Conservation (phyloP, 2,888 invertebrate genomes). For the Belgica antarctica region DNA sequence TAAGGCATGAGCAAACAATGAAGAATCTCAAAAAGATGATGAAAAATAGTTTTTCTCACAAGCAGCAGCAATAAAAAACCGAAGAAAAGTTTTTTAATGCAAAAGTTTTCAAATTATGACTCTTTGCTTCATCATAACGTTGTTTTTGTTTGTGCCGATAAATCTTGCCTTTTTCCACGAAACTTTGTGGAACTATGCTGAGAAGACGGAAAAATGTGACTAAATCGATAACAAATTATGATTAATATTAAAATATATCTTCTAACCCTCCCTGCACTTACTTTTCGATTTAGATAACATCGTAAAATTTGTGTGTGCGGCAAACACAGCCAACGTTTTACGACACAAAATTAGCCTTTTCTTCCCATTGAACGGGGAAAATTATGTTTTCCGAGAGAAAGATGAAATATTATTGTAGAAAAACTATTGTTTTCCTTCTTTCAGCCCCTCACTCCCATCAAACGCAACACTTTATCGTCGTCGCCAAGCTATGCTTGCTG, state of each 20-base stretch:
- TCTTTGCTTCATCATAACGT: background rate
- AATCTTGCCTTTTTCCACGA: background rate
- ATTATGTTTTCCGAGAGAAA: constrained; percentile 8
- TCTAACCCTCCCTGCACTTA: background rate
- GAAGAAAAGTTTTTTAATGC: constrained; percentile 14
- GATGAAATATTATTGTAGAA: constrained; percentile 21
- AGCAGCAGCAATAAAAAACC: background rate
- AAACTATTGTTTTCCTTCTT: constrained; percentile 11
- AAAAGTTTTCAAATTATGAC: constrained; percentile 1
- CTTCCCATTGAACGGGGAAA: background rate
- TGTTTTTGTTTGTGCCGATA: background rate
- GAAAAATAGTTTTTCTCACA: background rate
- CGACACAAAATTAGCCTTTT: background rate
- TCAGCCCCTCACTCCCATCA: background rate
- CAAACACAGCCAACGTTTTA: background rate
- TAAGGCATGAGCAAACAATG: no score
- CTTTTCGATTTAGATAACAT: background rate
- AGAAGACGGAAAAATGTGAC: background rate
- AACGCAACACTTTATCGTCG: background rate
- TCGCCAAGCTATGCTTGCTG: no score
- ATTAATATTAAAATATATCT: background rate
- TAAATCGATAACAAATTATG: constrained; percentile 27
- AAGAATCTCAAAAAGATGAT: background rate
- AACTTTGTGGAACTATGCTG: background rate
- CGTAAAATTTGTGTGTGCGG: background rate